Percentiles rank a stretch among this genome's conserved stretches.
Evolutionary conservation across 2,113 vertebrate species (phyloP).

Genomic region (Boleophthalmus pectinirostris): DNA sequence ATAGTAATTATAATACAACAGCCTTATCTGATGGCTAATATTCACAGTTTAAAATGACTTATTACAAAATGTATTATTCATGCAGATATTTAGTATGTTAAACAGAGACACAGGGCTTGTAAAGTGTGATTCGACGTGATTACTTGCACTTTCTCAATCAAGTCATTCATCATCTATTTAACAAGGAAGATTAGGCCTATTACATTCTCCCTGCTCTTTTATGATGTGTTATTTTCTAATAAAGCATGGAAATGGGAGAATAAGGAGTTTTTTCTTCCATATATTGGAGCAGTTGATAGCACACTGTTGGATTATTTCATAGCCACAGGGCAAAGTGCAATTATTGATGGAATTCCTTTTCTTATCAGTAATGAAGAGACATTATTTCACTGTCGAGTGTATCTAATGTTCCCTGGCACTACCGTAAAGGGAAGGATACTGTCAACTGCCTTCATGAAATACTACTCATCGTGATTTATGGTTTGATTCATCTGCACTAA

Average conservation of each 20-base stretch:
- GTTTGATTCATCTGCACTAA: background rate
- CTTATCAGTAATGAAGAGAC: constrained; percentile 59
- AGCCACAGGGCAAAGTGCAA: constrained; percentile 70
- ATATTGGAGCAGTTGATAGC: constrained; percentile 56
- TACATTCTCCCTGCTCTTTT: constrained; percentile 64
- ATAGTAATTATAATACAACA: constrained; percentile 19
- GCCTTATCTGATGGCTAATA: background rate
- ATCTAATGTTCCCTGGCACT: constrained; percentile 42
- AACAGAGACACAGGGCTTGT: constrained; percentile 11
- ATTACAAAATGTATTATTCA: constrained; percentile 19
- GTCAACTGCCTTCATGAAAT: constrained; percentile 25
- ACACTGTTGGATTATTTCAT: constrained; percentile 37
- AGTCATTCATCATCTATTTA: constrained; percentile 60
- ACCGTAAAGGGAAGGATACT: constrained; percentile 19
- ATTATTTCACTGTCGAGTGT: constrained; percentile 53
- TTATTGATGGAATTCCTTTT: constrained; percentile 71
- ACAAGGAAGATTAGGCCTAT: constrained; percentile 62
- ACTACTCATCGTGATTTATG: background rate
- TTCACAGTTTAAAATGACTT: constrained; percentile 23
- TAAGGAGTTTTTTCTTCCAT: constrained; percentile 41
- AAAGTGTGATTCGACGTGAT: constrained; percentile 23
- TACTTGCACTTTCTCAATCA: constrained; percentile 54
- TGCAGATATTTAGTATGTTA: constrained; percentile 18
- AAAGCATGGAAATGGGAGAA: constrained; percentile 52
- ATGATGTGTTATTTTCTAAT: constrained; percentile 67